Conservation (phyloP, 1,140 invertebrate genomes). For the Lepidurus apus region DNA sequence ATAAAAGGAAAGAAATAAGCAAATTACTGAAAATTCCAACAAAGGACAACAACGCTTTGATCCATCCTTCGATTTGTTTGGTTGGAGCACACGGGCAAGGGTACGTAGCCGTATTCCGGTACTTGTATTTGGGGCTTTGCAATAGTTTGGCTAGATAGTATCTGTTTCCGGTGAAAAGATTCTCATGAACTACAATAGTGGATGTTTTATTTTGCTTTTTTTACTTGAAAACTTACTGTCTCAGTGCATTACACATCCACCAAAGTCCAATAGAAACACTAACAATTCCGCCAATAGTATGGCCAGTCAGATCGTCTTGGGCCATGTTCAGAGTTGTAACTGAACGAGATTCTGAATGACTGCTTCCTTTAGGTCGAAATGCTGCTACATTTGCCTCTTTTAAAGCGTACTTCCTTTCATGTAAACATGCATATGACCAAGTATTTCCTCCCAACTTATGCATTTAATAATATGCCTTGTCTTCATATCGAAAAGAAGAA, state of each 20-base stretch:
- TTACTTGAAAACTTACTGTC: neutral
- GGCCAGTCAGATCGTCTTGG: neutral
- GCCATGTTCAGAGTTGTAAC: neutral
- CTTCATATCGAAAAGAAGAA: too few relatives aligned
- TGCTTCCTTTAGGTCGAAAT: neutral
- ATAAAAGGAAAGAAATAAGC: neutral
- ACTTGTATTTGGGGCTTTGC: neutral
- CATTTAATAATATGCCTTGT: too few relatives aligned
- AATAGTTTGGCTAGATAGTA: neutral
- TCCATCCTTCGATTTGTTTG: neutral
- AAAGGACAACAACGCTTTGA: neutral
- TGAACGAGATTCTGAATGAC: neutral
- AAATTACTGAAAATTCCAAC: neutral
- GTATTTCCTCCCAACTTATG: too few relatives aligned
- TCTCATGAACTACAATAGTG: neutral
- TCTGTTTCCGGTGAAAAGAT: neutral
- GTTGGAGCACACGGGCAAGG: neutral
- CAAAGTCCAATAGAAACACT: neutral
- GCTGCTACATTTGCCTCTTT: too few relatives aligned
- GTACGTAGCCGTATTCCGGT: neutral
- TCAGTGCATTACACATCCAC: neutral
- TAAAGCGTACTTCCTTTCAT: too few relatives aligned
- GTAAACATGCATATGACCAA: too few relatives aligned
- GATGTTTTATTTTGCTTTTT: neutral
- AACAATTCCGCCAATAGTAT: neutral